Evolutionary conservation across 2,888 invertebrate species (phyloP), one percentile per base, ranked within the genome.

Genomic region (Fabriciana adippe): DNA sequence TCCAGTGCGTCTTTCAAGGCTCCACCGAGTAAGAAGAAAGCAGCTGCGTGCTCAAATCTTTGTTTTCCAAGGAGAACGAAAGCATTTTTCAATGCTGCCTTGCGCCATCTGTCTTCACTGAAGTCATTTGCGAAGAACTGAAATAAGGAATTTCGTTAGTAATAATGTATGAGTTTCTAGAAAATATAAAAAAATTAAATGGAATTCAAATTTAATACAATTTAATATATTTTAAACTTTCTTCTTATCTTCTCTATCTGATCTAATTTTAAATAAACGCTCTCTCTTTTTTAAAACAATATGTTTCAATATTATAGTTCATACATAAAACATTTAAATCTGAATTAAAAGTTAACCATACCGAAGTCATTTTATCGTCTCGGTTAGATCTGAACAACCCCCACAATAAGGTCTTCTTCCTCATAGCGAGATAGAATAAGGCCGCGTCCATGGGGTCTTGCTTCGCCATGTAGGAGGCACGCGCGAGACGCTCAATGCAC

Each of bases 391-490:
- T 95, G 90, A 98, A 99, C 57, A 99, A 90, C 0, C 99, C 99
- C 97, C 99, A 99, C 0, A 99, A 94, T 4, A 99, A 93, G 79
- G 96, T 98, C 81, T 99, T 98, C 93, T 99, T 99, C 88, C 97
- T 98, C 98, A 99, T 97, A 1, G 99, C 99, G 73, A 99, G 93
- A 87, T 99, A 99, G 85, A 97, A 99, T 2, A 99, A 93, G 0
- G 99, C 99, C 0, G 99, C 99, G 83, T 99, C 99, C 90, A 99
- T 94, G 0, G 99, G 99, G 82, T 99, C 98, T 82, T 98, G 97
- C 65, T 97, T 96, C 4, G 94, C 90, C 89, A 98, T 97, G 88
- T 98, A 99, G 0, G 99, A 96, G 1, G 97, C 96, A 83, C 99
- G 99, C 0, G 99, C 99, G 41, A 99, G 94, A 81, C 97, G 97